Evolutionary conservation across 2,113 vertebrate genomes (phyloP), one percentile per base, ranked within the genome.

Genomic region (Carassius gibelio): DNA sequence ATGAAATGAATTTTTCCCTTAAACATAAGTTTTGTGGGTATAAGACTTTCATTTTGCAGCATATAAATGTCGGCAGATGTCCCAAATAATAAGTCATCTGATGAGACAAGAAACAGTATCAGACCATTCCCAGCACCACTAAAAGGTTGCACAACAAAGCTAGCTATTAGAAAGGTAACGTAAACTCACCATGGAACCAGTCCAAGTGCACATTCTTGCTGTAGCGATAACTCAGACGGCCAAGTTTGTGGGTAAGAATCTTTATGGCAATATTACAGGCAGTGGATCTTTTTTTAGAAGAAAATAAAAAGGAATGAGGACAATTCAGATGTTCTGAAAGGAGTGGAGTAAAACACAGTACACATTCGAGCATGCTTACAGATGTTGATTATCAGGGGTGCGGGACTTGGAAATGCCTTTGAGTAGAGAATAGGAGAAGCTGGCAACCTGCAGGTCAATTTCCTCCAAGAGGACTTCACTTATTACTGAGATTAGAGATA

Each of bases 241-340:
- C 95, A 87, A 94, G 0, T 86, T 91, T 95, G 50, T 91, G 93
- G 2, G 91, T 88, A 84, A 98, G 88, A 83, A 96, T 90, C 90
- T 96, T 97, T 30, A 95, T 83, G 59, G 96, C 97, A 0, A 97
- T 79, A 50, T 91, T 96, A 87, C 96, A 96, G 79, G 94, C 93
- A 1, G 91, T 94, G 23, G 96, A 96, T 83, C 97, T 89, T 19
- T 74, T 61, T 11, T 84, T 6, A 7, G 6, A 7, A 11, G 23
- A 23, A 85, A 86, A 61, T 85, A 57, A 84, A 84, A 17, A 34
- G 10, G 11, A 42, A 36, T 78, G 3, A 85, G 71, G 23, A 45
- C 3, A 42, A 42, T 42, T 42, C 38, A 26, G 1, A 72, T 72
- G 8, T 9, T 59, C 23, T 11, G 15, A 71, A 71, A 71, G 9